Base-by-base conservation (phyloP, 35 echinoderm and acorn worm genomes). In the Ptychodera flava region DNA sequence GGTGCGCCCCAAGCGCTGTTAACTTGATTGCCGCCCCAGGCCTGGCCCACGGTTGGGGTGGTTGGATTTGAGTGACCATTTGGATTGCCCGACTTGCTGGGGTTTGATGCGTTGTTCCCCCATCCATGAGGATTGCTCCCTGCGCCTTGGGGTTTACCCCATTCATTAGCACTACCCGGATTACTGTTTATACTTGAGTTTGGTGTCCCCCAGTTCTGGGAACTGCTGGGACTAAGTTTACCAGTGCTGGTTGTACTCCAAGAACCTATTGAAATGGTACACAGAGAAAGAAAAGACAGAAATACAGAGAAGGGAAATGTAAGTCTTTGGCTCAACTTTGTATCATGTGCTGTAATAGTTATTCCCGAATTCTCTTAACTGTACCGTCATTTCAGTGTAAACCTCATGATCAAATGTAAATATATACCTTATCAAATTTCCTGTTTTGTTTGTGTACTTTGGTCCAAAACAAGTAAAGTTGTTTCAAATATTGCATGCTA, bases 121-220 rank as follows among this genome's bases (percentile, higher is more conserved):
- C 82, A 83, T 10, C 82, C 82, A 36, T 83, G 82, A 30, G 82
- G 35, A n/a, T 12, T 34, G 35, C 30, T 36, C 82, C 82, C 37
- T 34, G 34, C n/a, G 32, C n/a, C 29, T 36, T 36, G 82, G 82
- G 35, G 82, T n/a, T 37, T 34, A 83, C 33, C 82, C 82, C 82
- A 83, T 22, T 83, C 37, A 83, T 83, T 83, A 36, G 33, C 82
- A 37, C 82, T 83, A 36, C 82, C 82, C 82, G 33, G 33, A 83
- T 36, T 83, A 83, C 29, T 83, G 31, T 83, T 36, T 36, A 83
- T 36, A 83, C 37, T 83, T 34, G 82, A 83, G 82, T 34, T 83
- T 34, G 82, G 35, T 36, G 82, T 36, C 34, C 82, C 82, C 82
- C 82, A 83, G 37, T 83, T 83, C 34, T 83, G 34, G 6, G 82